Evolutionary conservation across 2,113 vertebrate species (phyloP), one percentile per base, ranked within the genome.

Genomic region (Loxodonta africana): DNA sequence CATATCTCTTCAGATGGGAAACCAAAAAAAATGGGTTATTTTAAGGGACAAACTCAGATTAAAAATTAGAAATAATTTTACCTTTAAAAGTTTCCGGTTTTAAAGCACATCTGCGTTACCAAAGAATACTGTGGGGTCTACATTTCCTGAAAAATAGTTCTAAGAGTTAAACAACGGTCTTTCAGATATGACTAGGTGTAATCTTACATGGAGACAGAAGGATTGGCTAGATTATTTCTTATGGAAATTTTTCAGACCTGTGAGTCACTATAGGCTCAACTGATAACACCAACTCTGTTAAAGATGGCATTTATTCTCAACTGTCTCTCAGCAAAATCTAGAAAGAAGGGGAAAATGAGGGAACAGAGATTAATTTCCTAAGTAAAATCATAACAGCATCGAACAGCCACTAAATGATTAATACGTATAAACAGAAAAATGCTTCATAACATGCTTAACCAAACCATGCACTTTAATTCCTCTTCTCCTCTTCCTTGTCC

Each of bases 51-150:
- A 91, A 91, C 87, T 48, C 83, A n/a, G 28, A 33, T 89, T 65
- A 60, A 91, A 96, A 91, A 91, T 71, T 33, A 62, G 53, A 96
- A n/a, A 71, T 53, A 82, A 90, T 86, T 86, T 86, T 91, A 44
- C 63, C 73, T 82, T 96, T 48, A 37, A 8, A 63, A 71, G 23
- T 82, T 63, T 88, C 92, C 44, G 67, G 48, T n/a, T 81, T 90
- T 97, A 65, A 92, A 76, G 46, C 15, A 28, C 51, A 69, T 71
- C 25, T 77, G 21, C 18, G 69, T 83, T 74, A 60, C 26, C 73
- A 41, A 94, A 94, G 18, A 93, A 57, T 21, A 74, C 37, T 37
- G 46, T 23, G 77, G 67, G 71, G 46, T 78, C 60, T 78, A 93
- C 82, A 21, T 81, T 95, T 46, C 57, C 67, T 63, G 89, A 95